Percentiles rank a stretch among this genome's conserved stretches.
These are phyloP conservation scores for Peromyscus nudipes DNA, from an alignment of 2,797 vertebrate genomes.

Conservation along the genomic window DNA sequence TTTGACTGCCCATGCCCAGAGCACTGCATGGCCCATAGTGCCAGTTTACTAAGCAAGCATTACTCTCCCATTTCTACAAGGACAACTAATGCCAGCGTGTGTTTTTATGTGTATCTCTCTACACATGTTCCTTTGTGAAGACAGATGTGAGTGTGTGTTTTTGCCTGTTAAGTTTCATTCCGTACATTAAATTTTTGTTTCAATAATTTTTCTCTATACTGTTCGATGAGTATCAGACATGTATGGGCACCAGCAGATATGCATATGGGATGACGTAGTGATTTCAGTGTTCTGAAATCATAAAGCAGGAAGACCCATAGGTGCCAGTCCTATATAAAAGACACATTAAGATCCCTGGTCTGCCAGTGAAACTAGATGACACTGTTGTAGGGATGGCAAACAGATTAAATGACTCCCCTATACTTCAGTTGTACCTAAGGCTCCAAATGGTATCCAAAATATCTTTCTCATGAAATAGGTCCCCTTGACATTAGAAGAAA, in stretches of 20 bases:
- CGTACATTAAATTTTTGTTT: conserved; percentile 17
- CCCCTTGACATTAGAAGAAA: conserved; percentile 83
- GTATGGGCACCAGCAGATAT: background rate
- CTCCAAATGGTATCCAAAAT: conserved; percentile 72
- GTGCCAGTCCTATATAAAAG: background rate
- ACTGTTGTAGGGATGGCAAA: background rate
- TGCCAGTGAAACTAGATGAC: background rate
- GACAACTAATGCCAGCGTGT: background rate
- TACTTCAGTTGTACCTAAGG: conserved; percentile 63
- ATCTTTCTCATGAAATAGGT: conserved; percentile 35
- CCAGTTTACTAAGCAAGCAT: background rate
- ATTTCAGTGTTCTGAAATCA: background rate
- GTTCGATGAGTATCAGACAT: background rate
- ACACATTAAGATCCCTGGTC: background rate
- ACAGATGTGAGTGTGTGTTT: background rate
- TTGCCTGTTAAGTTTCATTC: background rate
- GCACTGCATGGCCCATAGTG: background rate
- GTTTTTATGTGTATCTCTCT: background rate
- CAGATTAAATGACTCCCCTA: conserved; percentile 62
- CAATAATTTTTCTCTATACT: background rate
- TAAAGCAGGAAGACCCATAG: background rate
- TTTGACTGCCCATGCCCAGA: background rate
- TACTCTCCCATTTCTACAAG: background rate
- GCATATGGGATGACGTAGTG: fast-evolving
- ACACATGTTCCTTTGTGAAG: conserved; percentile 15